phyloP scores from a whole-genome alignment of 2,888 invertebrate genomes.

The Apamea epomidion region DNA sequence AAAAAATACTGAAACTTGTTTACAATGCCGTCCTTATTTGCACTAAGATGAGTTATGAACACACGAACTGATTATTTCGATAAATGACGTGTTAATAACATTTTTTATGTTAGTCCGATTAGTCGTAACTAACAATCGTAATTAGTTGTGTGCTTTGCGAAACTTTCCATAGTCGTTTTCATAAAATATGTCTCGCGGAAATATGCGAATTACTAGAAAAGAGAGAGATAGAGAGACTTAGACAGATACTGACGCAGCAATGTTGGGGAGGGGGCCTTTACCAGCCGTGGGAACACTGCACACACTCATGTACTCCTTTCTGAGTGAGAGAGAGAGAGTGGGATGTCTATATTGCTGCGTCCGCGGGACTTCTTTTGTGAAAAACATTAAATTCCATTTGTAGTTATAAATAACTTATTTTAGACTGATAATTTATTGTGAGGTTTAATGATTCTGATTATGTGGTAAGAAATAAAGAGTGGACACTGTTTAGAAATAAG shows the following conservation, averaged over 20 bases:
- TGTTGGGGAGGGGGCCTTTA: not conserved
- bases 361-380: not conserved
- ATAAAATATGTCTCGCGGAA: not conserved
- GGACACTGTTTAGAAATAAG: not conserved
- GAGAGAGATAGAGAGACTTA: not conserved
- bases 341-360: not conserved
- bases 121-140: not conserved
- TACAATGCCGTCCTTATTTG: conserved; percentile 46
- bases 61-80: conserved; percentile 12
- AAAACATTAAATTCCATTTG: not conserved
- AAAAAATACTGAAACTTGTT: not conserved
- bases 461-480: not conserved
- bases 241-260: not conserved
- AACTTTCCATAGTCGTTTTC: not conserved
- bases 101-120: not conserved
- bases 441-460: not conserved
- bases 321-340: not conserved
- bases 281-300: not conserved
- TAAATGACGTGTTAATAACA: conserved; percentile 1
- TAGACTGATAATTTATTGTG: not conserved
- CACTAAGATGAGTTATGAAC: conserved; percentile 37
- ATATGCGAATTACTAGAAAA: not conserved
- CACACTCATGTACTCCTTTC: no score
- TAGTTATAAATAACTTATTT: not conserved
- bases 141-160: not conserved